Percentiles rank a stretch among this genome's conserved stretches.
Conservation (phyloP, 2,888 invertebrate genomes). For the Platynereis dumerilii region DNA sequence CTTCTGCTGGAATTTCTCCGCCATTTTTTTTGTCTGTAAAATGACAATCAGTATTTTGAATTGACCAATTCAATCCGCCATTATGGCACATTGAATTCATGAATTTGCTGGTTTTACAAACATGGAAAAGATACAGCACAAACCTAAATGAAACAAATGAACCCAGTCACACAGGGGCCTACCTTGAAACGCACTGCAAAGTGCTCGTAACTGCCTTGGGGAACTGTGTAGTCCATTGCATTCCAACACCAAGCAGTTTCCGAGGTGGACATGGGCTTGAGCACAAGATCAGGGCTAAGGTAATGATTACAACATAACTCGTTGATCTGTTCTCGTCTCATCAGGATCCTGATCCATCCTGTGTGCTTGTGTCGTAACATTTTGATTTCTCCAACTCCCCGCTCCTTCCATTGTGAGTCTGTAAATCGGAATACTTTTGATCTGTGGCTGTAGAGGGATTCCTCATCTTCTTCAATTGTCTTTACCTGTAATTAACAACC, state of each 20-base stretch:
- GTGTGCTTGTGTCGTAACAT: constrained; percentile 69
- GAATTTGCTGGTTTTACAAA: neutral
- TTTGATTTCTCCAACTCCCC: constrained; percentile 86
- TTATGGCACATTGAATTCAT: no score
- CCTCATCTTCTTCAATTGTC: no score
- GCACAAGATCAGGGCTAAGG: constrained; percentile 76
- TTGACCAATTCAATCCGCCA: no score
- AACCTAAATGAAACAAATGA: neutral
- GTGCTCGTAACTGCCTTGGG: constrained; percentile 73
- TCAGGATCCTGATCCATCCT: constrained; percentile 75
- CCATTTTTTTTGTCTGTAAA: no score
- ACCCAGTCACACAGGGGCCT: no score
- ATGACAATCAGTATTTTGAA: no score
- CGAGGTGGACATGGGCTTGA: constrained; percentile 70
- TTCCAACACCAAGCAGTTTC: constrained; percentile 68
- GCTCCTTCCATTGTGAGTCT: constrained; percentile 69
- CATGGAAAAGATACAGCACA: neutral
- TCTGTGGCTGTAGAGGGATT: no score
- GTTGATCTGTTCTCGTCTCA: constrained; percentile 88
- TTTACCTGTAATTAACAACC: no score
- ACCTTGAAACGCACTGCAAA: constrained; percentile 81
- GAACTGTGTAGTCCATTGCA: constrained; percentile 80
- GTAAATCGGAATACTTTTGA: no score
- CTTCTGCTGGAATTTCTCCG: no score
- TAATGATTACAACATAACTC: constrained; percentile 93